Percentiles rank a stretch among this genome's conserved stretches.
These are phyloP conservation scores for Campylomormyrus numenius DNA, from an alignment of 2,113 vertebrate species.

Conservation along the genomic window DNA sequence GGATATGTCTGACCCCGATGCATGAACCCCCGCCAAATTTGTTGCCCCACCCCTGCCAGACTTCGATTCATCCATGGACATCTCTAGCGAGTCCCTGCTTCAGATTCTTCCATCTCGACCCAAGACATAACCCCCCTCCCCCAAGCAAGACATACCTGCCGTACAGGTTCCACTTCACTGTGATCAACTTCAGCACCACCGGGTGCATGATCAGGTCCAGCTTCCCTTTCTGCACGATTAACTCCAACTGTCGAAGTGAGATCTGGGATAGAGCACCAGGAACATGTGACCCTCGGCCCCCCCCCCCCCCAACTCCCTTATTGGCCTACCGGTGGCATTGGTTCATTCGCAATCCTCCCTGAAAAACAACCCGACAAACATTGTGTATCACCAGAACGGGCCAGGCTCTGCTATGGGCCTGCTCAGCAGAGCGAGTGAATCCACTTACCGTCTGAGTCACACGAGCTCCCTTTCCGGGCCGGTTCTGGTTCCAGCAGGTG, in stretches of 20 bases:
- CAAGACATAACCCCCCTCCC: neutral
- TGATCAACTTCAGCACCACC: constrained; percentile 58
- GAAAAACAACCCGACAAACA: neutral
- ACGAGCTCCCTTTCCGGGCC: neutral
- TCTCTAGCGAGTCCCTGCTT: neutral
- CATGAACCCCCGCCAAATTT: neutral
- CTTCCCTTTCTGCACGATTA: constrained; percentile 50
- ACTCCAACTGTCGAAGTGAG: constrained; percentile 44
- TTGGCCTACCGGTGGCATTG: constrained; percentile 46
- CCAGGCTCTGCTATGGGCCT: neutral
- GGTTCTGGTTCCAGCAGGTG: constrained; percentile 51
- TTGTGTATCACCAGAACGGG: neutral
- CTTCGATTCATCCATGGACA: neutral
- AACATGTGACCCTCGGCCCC: neutral
- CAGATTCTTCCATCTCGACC: neutral
- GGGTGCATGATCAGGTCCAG: constrained; percentile 60
- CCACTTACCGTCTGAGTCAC: neutral
- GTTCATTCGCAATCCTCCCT: constrained; percentile 38
- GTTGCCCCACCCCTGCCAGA: neutral
- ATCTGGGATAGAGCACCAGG: neutral
- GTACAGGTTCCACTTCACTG: constrained; percentile 58
- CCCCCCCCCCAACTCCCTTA: no score
- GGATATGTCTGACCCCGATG: neutral
- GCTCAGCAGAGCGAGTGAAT: neutral
- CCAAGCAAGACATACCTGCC: constrained; percentile 44